Percentiles rank a stretch among this genome's conserved stretches.
phyloP scores from a whole-genome alignment of 2,888 invertebrate species.

The Aricia artaxerxes region DNA sequence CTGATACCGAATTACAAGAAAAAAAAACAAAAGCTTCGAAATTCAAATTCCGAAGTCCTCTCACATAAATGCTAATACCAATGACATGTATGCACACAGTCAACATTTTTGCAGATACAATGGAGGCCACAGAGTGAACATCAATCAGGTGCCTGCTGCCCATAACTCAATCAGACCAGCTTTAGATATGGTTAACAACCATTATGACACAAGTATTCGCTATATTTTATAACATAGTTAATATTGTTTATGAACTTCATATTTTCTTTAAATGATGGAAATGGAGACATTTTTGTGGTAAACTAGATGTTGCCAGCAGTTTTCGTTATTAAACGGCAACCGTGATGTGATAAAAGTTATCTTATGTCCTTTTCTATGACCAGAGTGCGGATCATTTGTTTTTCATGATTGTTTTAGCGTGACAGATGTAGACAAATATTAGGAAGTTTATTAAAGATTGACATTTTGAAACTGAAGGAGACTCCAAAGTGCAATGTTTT shows the following conservation, averaged over 20 bases:
- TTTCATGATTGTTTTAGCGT: no score
- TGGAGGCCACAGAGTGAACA: constrained; percentile 75
- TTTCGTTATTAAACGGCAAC: background rate
- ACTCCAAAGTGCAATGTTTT: no score
- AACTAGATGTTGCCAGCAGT: background rate
- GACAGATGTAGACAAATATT: no score
- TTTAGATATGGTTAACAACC: constrained; percentile 65
- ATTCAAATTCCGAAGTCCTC: constrained; percentile 7
- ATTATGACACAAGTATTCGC: constrained; percentile 33
- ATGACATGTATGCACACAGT: background rate
- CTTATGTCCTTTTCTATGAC: no score
- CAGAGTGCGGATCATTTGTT: no score
- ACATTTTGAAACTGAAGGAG: no score
- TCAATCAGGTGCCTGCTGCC: constrained; percentile 77
- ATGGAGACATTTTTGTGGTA: background rate
- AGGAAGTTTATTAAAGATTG: no score
- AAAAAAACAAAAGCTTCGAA: background rate
- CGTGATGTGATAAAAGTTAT: no score
- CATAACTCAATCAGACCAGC: constrained; percentile 77
- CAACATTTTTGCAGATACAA: constrained; percentile 73
- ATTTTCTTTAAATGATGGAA: background rate
- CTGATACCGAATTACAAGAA: background rate
- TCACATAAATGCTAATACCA: constrained; percentile 5
- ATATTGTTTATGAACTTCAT: background rate
- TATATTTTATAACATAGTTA: constrained; percentile 15